phyloP scores from a whole-genome alignment of 1,140 invertebrate species.

The Drosophila nebulosa region DNA sequence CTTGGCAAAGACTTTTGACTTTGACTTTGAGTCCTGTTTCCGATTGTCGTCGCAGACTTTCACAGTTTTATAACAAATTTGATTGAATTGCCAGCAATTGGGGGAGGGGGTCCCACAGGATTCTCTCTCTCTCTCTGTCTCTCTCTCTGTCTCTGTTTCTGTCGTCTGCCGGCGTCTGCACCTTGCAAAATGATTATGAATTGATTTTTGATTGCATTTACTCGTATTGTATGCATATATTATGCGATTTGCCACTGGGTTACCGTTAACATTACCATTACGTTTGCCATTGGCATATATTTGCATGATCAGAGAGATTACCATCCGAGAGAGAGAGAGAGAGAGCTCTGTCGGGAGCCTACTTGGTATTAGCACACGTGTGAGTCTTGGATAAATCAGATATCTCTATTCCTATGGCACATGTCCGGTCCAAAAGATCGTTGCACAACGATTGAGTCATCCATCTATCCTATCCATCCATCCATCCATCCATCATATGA shows the following conservation, averaged over 20 bases:
- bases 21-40: slow-evolving; percentile 74
- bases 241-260: slow-evolving; percentile 9
- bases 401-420: slow-evolving; percentile 8
- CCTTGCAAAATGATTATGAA: slow-evolving; percentile 80
- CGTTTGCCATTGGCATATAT: slow-evolving; percentile 21
- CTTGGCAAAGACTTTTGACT: too few relatives aligned
- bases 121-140: not conserved
- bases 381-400: slow-evolving; percentile 6
- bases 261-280: slow-evolving; percentile 37
- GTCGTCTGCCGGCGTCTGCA: slow-evolving; percentile 51
- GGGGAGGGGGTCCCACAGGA: not conserved
- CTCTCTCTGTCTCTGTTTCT: too few relatives aligned
- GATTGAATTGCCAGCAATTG: slow-evolving; percentile 58
- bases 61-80: slow-evolving; percentile 80
- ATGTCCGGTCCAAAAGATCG: slow-evolving; percentile 20
- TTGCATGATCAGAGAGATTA: too few relatives aligned
- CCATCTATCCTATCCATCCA: slow-evolving; percentile 3
- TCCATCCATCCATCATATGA: not conserved
- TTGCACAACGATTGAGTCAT: slow-evolving; percentile 71
- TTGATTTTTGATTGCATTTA: slow-evolving; percentile 76
- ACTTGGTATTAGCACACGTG: slow-evolving; percentile 67
- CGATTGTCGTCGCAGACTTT: slow-evolving; percentile 74
- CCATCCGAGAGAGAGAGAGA: too few relatives aligned
- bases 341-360: slow-evolving; percentile 15
- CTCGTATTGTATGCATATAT: slow-evolving; percentile 40